Evolutionary conservation across 2,113 vertebrate genomes (phyloP).

Genomic region (Fregata magnificens): DNA sequence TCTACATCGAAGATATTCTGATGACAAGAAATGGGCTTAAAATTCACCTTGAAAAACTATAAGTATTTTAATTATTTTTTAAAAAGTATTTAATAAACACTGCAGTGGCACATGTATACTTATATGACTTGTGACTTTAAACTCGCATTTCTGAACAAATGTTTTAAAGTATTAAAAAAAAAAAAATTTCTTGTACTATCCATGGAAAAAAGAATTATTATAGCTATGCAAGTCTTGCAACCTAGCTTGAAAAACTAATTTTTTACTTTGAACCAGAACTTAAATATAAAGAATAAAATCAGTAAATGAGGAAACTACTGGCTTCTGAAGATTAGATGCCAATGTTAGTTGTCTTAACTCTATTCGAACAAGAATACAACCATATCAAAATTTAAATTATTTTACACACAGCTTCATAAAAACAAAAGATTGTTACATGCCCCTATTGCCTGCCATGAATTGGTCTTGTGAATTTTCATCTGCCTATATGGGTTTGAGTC

Average conservation of each 20-base stretch:
- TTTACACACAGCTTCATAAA: not conserved
- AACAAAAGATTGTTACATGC: not conserved
- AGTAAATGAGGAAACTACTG: not conserved
- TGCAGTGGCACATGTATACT: not conserved
- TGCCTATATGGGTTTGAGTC: not conserved
- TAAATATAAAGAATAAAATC: not conserved
- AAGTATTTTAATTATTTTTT: not conserved
- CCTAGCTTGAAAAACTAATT: not conserved
- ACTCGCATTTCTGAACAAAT: not conserved
- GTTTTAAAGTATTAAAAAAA: not conserved
- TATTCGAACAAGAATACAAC: not conserved
- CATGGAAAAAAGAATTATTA: not conserved
- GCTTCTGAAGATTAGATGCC: not conserved
- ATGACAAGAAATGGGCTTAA: not conserved
- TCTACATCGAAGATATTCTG: not conserved
- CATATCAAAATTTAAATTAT: not conserved
- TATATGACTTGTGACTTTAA: not conserved
- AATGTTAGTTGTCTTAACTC: not conserved
- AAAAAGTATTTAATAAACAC: not conserved
- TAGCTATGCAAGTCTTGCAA: not conserved
- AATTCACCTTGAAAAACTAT: not conserved
- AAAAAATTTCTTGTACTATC: not conserved
- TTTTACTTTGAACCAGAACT: not conserved
- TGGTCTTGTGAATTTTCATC: not conserved
- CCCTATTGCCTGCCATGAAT: not conserved